phyloP scores from a whole-genome alignment of 2,113 vertebrate species.

The Solenodon paradoxus region DNA sequence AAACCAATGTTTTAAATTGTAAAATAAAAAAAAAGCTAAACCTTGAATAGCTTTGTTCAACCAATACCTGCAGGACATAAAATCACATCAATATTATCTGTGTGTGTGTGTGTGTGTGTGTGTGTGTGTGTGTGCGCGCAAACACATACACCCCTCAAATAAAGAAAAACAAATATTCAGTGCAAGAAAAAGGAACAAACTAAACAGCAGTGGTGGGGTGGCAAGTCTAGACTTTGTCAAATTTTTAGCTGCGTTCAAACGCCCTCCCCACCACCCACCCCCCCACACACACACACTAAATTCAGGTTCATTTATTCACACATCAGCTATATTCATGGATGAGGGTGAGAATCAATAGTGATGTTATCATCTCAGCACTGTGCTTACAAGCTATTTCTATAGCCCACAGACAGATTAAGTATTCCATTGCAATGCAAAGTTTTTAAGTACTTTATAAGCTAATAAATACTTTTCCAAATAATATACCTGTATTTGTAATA shows the following conservation, averaged over 20 bases:
- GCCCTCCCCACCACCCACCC: too few relatives aligned
- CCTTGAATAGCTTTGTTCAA: conserved; percentile 73
- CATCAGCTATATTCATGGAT: background rate
- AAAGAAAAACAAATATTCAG: background rate
- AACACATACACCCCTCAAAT: background rate
- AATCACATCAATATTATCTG: conserved; percentile 43
- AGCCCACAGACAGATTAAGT: background rate
- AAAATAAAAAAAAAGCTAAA: conserved; percentile 79
- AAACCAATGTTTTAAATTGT: conserved; percentile 74
- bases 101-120: fast-evolving
- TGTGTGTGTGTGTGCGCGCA: fast-evolving
- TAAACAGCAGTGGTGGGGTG: background rate
- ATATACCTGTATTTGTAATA: conserved; percentile 2
- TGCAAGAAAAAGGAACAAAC: background rate
- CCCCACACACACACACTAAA: conserved; percentile 45
- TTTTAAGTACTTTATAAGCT: conserved; percentile 62
- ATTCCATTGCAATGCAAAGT: background rate
- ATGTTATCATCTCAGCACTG: conserved; percentile 58
- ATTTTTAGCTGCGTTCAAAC: conserved; percentile 65
- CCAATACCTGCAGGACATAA: conserved; percentile 72
- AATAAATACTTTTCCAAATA: conserved; percentile 62
- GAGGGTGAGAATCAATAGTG: conserved; percentile 62
- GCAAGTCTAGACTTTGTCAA: conserved; percentile 38
- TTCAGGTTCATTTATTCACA: conserved; percentile 59
- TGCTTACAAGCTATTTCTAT: background rate